Base-by-base conservation (phyloP, 2,113 vertebrate genomes). In the Mola mola region DNA sequence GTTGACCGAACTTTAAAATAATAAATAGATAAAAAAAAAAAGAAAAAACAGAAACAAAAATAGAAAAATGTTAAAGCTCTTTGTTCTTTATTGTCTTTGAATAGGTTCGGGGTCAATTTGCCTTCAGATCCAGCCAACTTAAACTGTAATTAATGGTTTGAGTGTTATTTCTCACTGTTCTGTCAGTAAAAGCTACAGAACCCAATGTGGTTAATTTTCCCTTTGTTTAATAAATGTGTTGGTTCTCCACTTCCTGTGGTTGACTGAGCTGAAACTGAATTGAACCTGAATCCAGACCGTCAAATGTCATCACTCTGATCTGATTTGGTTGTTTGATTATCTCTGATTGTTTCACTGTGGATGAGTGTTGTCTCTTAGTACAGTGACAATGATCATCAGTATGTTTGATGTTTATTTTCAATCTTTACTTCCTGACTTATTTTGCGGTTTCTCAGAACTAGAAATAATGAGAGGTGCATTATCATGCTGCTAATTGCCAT, bases 271-370 rank as follows among this genome's bases (percentile, higher is more conserved):
- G 37, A 72, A 57, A 21, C 12, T 44, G 79, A 75, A 75, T 24
- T 66, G 77, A 75, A 29, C 38, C 66, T 22, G 13, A 41, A 53
- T 3, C 65, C 40, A 15, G 76, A 56, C 19, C 28, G 19, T 60
- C 79, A 71, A 26, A 65, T 15, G 38, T 63, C 81, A 72, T 73
- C 76, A 73, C 66, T 67, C 78, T 21, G 58, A 56, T 79, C 78
- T 61, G 62, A 78, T 75, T 71, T 62, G 67, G 78, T 86, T 81
- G 82, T 78, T 87, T 73, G 60, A 62, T 82, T 74, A 8, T 82
- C 75, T 89, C 71, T 72, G 75, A 78, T 88, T 88, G 82, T 87
- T 87, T 87, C 87, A 89, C 84, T 90, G 87, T 91, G 87, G 85
- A 86, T 66, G 79, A 84, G 81, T 84, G n/a, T 84, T 52, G 70